Evolutionary conservation across 1,140 invertebrate genomes (phyloP), one percentile per base, ranked within the genome.

Genomic region (Zelostemma sp.): DNA sequence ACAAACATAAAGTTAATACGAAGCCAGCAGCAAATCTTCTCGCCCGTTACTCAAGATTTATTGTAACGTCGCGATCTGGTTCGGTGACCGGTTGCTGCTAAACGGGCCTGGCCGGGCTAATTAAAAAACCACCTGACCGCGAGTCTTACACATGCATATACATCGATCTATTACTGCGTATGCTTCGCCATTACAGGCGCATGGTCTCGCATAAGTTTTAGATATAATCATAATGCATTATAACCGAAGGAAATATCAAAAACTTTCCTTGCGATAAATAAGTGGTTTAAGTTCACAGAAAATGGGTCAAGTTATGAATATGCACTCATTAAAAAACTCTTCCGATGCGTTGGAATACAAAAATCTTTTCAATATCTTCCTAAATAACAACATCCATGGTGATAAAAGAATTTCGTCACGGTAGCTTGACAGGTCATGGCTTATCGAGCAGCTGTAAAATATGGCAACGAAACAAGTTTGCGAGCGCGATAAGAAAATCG

Each of bases 1-100:
- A 82, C 78, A 82, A 83, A 81, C 74, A 79, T 78, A 78, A 78
- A 81, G 78, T 77, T 76, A 75, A 76, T 68, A 56, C 63, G 73
- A 78, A 78, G 74, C 74, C 75, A 77, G 77, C 75, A 79, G 80
- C 76, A 76, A 79, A 80, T 79, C 79, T 71, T 74, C 66, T 59
- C 70, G 58, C 72, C 61, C 69, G 75, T 75, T 77, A 75, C 55
- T 73, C 69, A 67, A 73, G 81, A 83, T 83, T 83, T 81, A 83
- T 83, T 75, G 76, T 76, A 79, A 75, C 75, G 69, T 73, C 63
- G 75, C 72, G 66, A 77, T 79, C 77, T 72, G 75, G 77, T 68
- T 72, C 56, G 71, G 68, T 76, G 77, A 80, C 78, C 78, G 77
- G 78, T 80, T 80, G 65, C 62, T 46, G 62, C 46, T 31, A 68